Evolutionary conservation across 2,113 vertebrate species (phyloP).

Genomic region (Pelecanus crispus): DNA sequence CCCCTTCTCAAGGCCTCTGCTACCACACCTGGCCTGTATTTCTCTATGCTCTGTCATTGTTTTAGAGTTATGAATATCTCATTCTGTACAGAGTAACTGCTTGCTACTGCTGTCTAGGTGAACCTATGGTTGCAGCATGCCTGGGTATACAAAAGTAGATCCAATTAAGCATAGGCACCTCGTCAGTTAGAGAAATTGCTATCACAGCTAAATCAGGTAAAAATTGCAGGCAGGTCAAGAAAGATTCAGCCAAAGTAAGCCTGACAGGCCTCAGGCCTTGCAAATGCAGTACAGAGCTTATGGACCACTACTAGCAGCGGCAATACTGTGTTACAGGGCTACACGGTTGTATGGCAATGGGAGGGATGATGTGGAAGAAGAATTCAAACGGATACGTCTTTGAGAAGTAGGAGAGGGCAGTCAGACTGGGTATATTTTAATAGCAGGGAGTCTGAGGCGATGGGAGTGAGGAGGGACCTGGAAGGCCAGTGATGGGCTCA

Average conservation of each 20-base stretch:
- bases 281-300: not conserved
- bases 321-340: not conserved
- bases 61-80: not conserved
- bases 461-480: not conserved
- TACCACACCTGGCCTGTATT: not conserved
- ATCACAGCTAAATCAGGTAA: not conserved
- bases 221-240: not conserved
- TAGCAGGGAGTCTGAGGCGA: not conserved
- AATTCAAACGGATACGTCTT: not conserved
- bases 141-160: not conserved
- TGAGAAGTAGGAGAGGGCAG: not conserved
- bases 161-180: not conserved
- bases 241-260: constrained; percentile 5
- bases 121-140: not conserved
- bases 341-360: fast-evolving
- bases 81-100: not conserved
- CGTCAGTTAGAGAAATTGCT: not conserved
- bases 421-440: not conserved
- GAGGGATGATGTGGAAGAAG: not conserved
- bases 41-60: not conserved
- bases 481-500: not conserved
- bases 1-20: not conserved
- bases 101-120: not conserved
- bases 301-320: not conserved
- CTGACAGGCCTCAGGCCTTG: not conserved